These are phyloP conservation scores for Trematomus loennbergii DNA, from an alignment of 2,113 vertebrate species.

Conservation along the genomic window DNA sequence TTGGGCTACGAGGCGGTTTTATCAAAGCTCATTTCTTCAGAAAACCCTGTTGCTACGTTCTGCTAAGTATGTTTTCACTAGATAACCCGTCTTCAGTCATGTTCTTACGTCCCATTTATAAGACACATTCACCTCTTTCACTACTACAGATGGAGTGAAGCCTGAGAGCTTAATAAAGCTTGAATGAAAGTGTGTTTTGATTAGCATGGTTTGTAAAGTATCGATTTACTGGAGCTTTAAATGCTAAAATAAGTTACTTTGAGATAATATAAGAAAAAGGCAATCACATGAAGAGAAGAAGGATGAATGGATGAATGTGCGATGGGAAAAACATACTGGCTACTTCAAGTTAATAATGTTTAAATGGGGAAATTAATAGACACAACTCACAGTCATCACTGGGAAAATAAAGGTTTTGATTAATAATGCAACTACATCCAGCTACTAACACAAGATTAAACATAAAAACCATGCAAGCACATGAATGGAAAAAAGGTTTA, in stretches of 20 bases:
- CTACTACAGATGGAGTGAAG: neutral
- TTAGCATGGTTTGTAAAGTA: neutral
- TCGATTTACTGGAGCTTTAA: constrained; percentile 14
- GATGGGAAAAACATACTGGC: constrained; percentile 1
- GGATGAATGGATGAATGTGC: neutral
- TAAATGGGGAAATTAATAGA: constrained; percentile 21
- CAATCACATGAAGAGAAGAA: neutral
- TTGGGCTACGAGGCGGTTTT: constrained; percentile 39
- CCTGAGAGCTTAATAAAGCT: neutral
- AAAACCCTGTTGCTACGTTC: constrained; percentile 66
- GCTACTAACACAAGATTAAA: neutral
- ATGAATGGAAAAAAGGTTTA: constrained; percentile 68
- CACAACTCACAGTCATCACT: constrained; percentile 26
- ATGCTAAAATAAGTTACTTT: neutral
- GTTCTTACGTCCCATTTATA: constrained; percentile 2
- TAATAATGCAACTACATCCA: neutral
- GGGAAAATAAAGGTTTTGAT: neutral
- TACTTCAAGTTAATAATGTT: neutral
- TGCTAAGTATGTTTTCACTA: constrained; percentile 27
- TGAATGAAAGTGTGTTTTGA: neutral
- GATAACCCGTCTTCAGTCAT: neutral
- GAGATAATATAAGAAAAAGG: neutral
- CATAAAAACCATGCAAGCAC: constrained; percentile 56
- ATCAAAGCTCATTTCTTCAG: constrained; percentile 38
- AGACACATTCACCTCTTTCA: neutral